A percentile compares a stretch with the other conserved stretches of the same genome.
Conservation (phyloP, 2,113 vertebrate species). For the Porphyrio hochstetteri region DNA sequence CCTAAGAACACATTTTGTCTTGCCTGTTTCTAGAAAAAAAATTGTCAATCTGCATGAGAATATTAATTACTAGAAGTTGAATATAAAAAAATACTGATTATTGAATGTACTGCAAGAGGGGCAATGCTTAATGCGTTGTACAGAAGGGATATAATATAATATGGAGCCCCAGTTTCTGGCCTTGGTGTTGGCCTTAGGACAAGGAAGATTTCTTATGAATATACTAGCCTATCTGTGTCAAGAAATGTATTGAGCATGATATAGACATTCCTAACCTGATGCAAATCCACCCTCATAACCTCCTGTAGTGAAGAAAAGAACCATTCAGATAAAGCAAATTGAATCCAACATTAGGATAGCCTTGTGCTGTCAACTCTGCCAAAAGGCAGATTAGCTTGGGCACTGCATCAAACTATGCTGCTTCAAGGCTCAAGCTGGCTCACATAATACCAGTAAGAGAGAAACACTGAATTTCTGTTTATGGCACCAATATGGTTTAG, state of each 20-base stretch:
- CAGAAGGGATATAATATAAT: neutral
- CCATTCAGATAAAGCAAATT: neutral
- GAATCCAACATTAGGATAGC: neutral
- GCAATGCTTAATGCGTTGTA: neutral
- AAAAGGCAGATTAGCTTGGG: constrained; percentile 23
- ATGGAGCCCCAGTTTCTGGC: neutral
- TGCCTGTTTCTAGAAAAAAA: neutral
- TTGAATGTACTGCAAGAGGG: neutral
- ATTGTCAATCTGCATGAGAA: neutral
- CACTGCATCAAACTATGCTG: neutral
- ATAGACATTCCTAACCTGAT: neutral
- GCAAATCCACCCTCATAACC: neutral
- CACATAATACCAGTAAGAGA: neutral
- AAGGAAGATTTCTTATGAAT: neutral
- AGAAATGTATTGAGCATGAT: neutral
- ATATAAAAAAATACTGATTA: neutral
- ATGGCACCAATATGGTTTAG: constrained; percentile 8
- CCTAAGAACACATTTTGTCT: neutral
- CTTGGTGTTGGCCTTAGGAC: neutral
- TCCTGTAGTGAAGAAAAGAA: constrained; percentile 2
- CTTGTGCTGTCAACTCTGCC: neutral
- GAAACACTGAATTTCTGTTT: constrained; percentile 35
- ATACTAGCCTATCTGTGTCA: neutral
- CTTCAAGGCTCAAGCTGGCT: constrained; percentile 8
- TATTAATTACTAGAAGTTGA: neutral